Base-by-base conservation (phyloP, 1,140 invertebrate genomes). In the Globodera ellingtonae region DNA sequence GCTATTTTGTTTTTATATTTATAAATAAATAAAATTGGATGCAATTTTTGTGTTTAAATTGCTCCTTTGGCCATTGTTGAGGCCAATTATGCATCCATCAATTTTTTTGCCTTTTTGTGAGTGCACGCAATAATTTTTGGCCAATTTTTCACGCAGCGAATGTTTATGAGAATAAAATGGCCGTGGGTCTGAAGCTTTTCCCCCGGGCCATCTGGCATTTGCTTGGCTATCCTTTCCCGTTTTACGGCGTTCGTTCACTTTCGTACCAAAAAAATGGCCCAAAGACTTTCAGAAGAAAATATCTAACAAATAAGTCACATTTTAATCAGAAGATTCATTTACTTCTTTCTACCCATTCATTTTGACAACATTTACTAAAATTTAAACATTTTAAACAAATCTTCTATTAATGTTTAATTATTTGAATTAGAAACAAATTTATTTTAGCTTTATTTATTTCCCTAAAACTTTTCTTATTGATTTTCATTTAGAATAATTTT, bases 21-120 rank as follows among this genome's bases (percentile, higher is more conserved):
- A 10, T 46, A 35, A 13, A 10, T 70, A 47, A 47, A 10, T 70
- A 10, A 70, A 24, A 24, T 70, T 62, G 18, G 4, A 18, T 62
- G 56, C 56, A 6, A 18, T 62, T 62, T 15, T 15, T 18, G 5
- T 62, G 13, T 18, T 6, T 6, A 62, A 62, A 62, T 13, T 62
- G 10, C 18, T 62, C 18, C 15, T 62, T 62, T 6, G 56, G 13
- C 6, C 56, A 18, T 62, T 18, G 56, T 62, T 62, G 13, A 13
- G 56, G 13, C 13, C 56, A 70, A 70, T 70, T 70, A 70, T 44
- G 35, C 24, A 47, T 70, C 35, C 24, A 70, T 70, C 35, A 70
- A 70, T 70, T 44, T 35, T 70, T 35, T 15, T 70, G 67, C 18
- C 9, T 47, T 70, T 70, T 70, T 44, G 35, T 70, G 56, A n/a